Evolutionary conservation across 2,888 invertebrate genomes (phyloP), one percentile per base, ranked within the genome.

Genomic region (Megaustenia siamemsis): DNA sequence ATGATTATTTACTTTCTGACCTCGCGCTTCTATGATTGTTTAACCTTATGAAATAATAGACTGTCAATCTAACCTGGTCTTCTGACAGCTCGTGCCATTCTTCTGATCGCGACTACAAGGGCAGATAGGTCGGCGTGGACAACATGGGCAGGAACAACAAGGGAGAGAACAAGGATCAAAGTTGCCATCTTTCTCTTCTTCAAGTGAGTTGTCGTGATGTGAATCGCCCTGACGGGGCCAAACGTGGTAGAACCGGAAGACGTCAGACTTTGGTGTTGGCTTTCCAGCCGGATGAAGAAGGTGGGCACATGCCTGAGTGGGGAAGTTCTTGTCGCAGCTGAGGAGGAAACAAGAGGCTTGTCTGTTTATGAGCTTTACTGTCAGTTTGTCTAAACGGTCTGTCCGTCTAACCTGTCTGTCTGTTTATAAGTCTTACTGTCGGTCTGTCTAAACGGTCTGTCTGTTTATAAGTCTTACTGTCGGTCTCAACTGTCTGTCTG

Each of bases 191-290:
- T 3, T 12, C 21, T 21, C 18, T 15, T 32, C n/a, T n/a, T n/a
- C n/a, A n/a, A n/a, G 63, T 15, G 28, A 12, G n/a, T n/a, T n/a
- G n/a, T n/a, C 1, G 63, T 2, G 28, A 60, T 5, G 28, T 60
- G 1, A 15, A 10, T 15, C 15, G 3, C 1, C 32, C 32, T 18
- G 32, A 38, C 10, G 10, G 38, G 68, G 35, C n/a, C 53, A 69
- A 35, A 82, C 82, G 15, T 49, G 60, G 43, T 82, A 43, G 43
- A 28, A 43, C n/a, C 82, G 3, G 82, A 82, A 82, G 53, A 38
- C 38, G 56, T 82, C 82, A 6, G 82, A 82, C n/a, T 71, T 35
- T 12, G 1, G 24, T 1, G n/a, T 24, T n/a, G 32, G 12, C 10
- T 73, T 60, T 8, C 82, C 82, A 0, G 82, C 82, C 8, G 82